Evolutionary conservation across 2,888 invertebrate genomes (phyloP), one percentile per base, ranked within the genome.

Genomic region (Blera fallax): DNA sequence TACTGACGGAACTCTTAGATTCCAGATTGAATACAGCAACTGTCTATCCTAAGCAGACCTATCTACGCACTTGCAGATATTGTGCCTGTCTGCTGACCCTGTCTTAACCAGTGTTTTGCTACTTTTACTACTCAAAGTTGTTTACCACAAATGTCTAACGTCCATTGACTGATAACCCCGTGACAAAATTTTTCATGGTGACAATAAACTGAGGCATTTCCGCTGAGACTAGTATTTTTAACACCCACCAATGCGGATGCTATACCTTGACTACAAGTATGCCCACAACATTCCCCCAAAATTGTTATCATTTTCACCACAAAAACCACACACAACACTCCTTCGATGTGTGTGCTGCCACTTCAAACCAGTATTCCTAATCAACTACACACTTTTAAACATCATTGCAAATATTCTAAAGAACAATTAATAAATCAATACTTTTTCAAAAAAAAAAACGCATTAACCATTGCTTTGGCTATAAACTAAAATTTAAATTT

Each of bases 391-490:
- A 21, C 32, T 24, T 52, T 65, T 62, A 52, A 2, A 56, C 70
- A 43, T 70, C 56, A 45, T 70, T 70, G 43, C 18, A 45, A 60
- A 45, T 56, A 43, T 43, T 32, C 37, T 27, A 48, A 56, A 43
- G 27, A 50, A 40, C 37, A 64, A 70, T 58, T 56, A 58, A 77
- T 78, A 77, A 62, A 73, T 73, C 58, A 72, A 72, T 52, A 43
- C 64, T 65, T 58, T 62, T 52, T 54, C 45, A 24, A 52, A 56
- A 40, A 37, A 65, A 50, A 21, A 65, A 21, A 43, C 3, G 10
- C 29, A 7, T 8, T n/a, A 37, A 60, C 14, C 27, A 50, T 29
- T n/a, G n/a, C n/a, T n/a, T n/a, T n/a, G n/a, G 7, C 40, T n/a
- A n/a, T 43, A 14, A 56, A 16, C 3, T 40, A 11, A 45, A 69